Base-by-base conservation (phyloP, 2,113 vertebrate genomes). In the Onychorhynchus coronatus region DNA sequence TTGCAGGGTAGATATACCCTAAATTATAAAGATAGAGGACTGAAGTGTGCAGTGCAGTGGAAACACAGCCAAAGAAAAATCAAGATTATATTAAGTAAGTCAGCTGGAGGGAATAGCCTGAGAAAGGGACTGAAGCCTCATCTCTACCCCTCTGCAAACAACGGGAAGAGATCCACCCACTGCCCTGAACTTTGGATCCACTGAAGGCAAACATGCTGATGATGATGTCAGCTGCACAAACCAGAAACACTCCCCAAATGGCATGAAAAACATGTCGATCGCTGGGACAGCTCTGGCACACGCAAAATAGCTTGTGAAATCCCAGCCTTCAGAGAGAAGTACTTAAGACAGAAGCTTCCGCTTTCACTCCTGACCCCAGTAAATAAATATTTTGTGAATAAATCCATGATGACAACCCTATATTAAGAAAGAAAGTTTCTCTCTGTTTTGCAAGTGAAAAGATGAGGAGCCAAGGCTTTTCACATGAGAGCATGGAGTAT, bases 241-340 rank as follows among this genome's bases (percentile, higher is more conserved):
- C 21, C 14, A 85, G 62, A 85, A 91, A 89, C 49, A 59, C 6
- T 8, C 19, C 22, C 8, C 11, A 50, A 27, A 49, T 7, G 8
- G 5, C 73, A 56, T 8, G 30, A 80, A 74, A 83, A 93, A 66
- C 72, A 88, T 0, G 0, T 24, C 0, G 0, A 46, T 49, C 1
- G 0, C 68, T 91, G 21, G 30, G 21, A 58, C 0, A 5, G 24
- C 9, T 9, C n/a, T 0, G 33, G 12, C 0, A 1, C 14, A 39
- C 25, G 37, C 11, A 70, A 70, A 91, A 62, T 5, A 14, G 19
- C 53, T 91, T 47, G 46, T 84, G 68, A 88, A 90, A 91, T 30
- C 39, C 7, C 23, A 59, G 52, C 14, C 33, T 23, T 70, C 55
- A 27, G 35, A 79, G 47, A 86, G 18, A 53, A 30, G 23, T 23